These are phyloP conservation scores for Oreochromis spilurus DNA, from an alignment of 2,113 vertebrate species.

Conservation along the genomic window DNA sequence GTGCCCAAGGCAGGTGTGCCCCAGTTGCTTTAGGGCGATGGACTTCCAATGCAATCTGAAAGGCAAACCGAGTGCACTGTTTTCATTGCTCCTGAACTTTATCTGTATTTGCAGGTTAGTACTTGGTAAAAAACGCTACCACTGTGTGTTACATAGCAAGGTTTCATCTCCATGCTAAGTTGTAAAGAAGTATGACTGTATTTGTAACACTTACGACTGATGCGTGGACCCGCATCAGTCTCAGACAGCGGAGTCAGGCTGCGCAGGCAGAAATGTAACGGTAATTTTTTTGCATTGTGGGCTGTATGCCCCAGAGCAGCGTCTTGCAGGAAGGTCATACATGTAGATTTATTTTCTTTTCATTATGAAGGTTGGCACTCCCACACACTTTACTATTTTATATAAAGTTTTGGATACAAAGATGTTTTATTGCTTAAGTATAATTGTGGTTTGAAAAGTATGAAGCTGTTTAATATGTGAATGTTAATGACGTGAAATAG, in stretches of 20 bases:
- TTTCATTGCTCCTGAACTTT: not conserved
- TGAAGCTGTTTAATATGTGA: not conserved
- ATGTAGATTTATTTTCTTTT: not conserved
- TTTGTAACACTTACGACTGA: too few species aligned
- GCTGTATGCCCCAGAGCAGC: not conserved
- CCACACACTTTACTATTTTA: not conserved
- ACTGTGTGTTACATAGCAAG: not conserved
- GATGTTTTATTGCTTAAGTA: not conserved
- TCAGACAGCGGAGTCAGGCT: too few species aligned
- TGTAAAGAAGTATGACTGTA: too few species aligned
- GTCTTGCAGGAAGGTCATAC: not conserved
- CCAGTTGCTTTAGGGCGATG: not conserved
- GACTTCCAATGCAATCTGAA: not conserved
- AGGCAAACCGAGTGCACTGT: not conserved
- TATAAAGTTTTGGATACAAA: not conserved
- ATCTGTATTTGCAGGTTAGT: not conserved
- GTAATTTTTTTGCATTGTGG: not conserved
- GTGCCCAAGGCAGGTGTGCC: too few species aligned
- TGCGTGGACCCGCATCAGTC: too few species aligned
- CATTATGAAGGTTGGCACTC: not conserved
- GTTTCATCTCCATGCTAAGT: not conserved
- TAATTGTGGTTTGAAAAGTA: not conserved
- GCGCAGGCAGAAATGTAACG: too few species aligned
- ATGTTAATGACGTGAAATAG: too few species aligned
- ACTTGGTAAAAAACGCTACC: not conserved